Percentiles rank a stretch among this genome's conserved stretches.
These are phyloP conservation scores for Acrocephalus kingi DNA, from an alignment of 2,113 vertebrate genomes.

Conservation along the genomic window DNA sequence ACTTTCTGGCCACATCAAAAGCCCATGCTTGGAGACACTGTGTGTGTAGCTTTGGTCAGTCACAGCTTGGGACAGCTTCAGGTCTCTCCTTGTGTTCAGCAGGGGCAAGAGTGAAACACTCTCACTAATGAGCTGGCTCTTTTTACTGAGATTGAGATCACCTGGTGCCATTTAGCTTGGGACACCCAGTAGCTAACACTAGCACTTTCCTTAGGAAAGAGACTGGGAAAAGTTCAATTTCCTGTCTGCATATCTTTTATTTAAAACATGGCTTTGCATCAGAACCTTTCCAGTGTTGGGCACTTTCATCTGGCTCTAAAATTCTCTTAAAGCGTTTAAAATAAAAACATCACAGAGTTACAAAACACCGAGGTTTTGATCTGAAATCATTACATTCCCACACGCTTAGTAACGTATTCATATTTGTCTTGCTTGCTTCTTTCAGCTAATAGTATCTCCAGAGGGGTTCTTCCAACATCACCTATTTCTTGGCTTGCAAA, in stretches of 20 bases:
- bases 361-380: background rate
- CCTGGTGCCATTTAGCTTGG: background rate
- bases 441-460: background rate
- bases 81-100: background rate
- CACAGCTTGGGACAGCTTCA: background rate
- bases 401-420: background rate
- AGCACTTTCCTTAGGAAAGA: background rate
- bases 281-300: background rate
- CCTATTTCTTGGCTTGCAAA: conserved; percentile 14
- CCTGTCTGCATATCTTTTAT: fast-evolving
- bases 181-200: background rate
- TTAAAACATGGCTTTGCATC: background rate
- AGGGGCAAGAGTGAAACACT: background rate
- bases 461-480: conserved; percentile 11
- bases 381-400: background rate
- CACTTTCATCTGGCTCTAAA: background rate
- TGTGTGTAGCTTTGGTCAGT: background rate
- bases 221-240: background rate
- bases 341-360: background rate
- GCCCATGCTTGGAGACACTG: fast-evolving
- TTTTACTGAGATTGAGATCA: background rate
- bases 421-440: background rate
- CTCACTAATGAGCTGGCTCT: background rate
- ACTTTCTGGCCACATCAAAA: background rate
- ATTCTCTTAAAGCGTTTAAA: background rate